phyloP scores from a whole-genome alignment of 2,797 vertebrate genomes.

The Phoeniculus purpureus region DNA sequence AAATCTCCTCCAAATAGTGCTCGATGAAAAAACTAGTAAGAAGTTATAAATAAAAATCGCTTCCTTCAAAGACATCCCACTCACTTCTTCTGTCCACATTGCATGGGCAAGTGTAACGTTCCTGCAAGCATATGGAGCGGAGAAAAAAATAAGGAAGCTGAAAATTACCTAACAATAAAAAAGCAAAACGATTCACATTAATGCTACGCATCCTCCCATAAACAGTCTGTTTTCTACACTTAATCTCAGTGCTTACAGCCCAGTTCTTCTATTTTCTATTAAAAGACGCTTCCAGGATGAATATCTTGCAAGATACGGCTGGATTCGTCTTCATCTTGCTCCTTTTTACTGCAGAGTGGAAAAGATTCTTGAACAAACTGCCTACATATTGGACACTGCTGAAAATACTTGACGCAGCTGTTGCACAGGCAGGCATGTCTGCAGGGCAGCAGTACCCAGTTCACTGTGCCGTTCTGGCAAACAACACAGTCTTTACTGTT shows the following conservation, averaged over 20 bases:
- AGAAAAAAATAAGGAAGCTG: slow-evolving; percentile 26
- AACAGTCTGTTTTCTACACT: slow-evolving; percentile 48
- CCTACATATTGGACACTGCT: slow-evolving; percentile 95
- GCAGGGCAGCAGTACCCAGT: slow-evolving; percentile 93
- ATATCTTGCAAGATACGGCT: neutral
- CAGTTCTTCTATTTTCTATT: neutral
- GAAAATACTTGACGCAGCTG: slow-evolving; percentile 85
- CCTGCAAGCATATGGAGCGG: neutral
- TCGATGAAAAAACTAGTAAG: slow-evolving; percentile 23
- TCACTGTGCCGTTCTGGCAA: slow-evolving; percentile 90
- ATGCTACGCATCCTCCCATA: slow-evolving; percentile 15
- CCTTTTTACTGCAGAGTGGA: slow-evolving; percentile 76
- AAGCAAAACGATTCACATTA: neutral
- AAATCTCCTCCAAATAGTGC: slow-evolving; percentile 13
- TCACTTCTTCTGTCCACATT: slow-evolving; percentile 3
- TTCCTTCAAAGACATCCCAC: slow-evolving; percentile 12
- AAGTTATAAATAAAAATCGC: slow-evolving; percentile 51
- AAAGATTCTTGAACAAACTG: slow-evolving; percentile 93
- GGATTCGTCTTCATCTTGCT: slow-evolving; percentile 57
- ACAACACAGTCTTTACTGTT: slow-evolving; percentile 90
- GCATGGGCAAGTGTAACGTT: neutral
- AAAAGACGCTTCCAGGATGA: slow-evolving; percentile 43
- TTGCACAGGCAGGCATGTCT: slow-evolving; percentile 91
- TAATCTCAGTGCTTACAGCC: neutral
- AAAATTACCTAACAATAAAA: slow-evolving; percentile 38